A percentile compares a stretch with the other conserved stretches of the same genome.
These are phyloP conservation scores for Phymatocera aterrima DNA, from an alignment of 2,888 invertebrate genomes.

Conservation along the genomic window DNA sequence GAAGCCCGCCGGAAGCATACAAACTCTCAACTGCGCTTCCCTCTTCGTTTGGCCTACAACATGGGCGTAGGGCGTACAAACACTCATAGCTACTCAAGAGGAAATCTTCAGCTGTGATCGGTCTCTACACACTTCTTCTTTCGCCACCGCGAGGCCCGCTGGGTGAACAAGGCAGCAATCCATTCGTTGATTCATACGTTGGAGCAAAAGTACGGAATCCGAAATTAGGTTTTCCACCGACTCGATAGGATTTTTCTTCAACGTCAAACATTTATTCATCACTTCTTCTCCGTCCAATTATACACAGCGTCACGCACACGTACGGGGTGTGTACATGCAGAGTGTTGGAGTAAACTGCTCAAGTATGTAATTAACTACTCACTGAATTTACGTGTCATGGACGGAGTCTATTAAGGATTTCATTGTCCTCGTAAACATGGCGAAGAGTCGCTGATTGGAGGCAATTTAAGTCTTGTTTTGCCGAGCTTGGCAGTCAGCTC, in stretches of 20 bases:
- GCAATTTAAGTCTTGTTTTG: conserved; percentile 15
- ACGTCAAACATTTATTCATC: neutral
- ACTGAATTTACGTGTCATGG: neutral
- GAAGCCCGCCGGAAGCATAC: neutral
- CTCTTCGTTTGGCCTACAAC: neutral
- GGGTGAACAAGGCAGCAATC: neutral
- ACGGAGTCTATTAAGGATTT: conserved; percentile 1
- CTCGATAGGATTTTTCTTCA: neutral
- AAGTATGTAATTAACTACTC: conserved; percentile 19
- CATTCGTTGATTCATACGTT: neutral
- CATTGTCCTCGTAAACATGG: neutral
- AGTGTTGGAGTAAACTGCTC: neutral
- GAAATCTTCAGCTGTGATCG: neutral
- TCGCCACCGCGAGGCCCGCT: neutral
- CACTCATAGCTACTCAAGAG: neutral
- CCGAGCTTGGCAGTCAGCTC: neutral
- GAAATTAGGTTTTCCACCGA: neutral
- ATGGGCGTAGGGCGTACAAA: conserved; percentile 10
- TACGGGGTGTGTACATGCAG: neutral
- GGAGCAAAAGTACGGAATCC: neutral
- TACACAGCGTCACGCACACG: neutral
- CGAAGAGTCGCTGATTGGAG: neutral
- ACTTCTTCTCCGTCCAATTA: neutral
- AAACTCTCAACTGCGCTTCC: conserved; percentile 1
- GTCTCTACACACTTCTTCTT: neutral